Conservation (phyloP, 2,113 vertebrate genomes). For the Bubalus kerabau region DNA sequence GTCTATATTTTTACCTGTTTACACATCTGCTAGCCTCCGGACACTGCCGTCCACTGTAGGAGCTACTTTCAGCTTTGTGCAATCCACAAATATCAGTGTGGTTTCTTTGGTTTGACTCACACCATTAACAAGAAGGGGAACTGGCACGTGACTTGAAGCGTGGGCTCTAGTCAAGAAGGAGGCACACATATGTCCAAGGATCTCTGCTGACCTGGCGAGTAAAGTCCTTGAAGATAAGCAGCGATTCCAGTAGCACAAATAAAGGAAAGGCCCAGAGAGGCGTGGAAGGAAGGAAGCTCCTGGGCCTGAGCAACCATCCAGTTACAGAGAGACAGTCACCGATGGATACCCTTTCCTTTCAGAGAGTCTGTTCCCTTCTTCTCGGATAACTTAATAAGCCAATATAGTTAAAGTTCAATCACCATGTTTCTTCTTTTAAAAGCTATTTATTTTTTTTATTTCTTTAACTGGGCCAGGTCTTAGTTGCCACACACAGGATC, state of each 20-base stretch:
- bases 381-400: neutral
- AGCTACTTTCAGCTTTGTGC: neutral
- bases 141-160: neutral
- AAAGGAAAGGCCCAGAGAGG: neutral
- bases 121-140: neutral
- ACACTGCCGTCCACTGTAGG: too few species aligned
- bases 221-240: neutral
- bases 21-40: neutral
- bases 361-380: neutral
- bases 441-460: neutral
- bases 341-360: neutral
- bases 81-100: neutral
- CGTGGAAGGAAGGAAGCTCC: rapidly evolving
- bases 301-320: rapidly evolving
- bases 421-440: neutral
- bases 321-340: neutral
- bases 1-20: neutral
- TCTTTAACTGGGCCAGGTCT: neutral
- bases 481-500: neutral
- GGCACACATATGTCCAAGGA: neutral
- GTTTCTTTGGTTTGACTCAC: neutral
- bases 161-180: neutral
- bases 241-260: neutral
- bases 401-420: neutral
- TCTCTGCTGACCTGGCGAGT: neutral